phyloP scores from a whole-genome alignment of 1,140 invertebrate species.

The Euglossa dilemma region DNA sequence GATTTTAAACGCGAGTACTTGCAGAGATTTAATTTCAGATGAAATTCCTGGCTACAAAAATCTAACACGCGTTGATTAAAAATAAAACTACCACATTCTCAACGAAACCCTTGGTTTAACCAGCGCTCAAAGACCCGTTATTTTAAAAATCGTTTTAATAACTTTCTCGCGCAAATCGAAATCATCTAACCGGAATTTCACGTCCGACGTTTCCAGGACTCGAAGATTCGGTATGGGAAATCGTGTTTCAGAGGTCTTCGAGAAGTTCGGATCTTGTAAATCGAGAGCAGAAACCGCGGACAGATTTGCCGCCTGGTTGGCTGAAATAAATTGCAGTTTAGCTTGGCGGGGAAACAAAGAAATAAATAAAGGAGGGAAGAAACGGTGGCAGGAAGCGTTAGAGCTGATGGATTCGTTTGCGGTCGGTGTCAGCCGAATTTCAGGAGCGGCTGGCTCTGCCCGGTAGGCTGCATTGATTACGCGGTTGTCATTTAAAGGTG shows the following conservation, averaged over 20 bases:
- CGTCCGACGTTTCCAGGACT: too few relatives aligned
- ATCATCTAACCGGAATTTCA: too few relatives aligned
- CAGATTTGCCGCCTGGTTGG: too few relatives aligned
- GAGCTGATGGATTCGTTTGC: slow-evolving; percentile 27
- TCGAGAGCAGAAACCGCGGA: slow-evolving; percentile 4
- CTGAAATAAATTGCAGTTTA: slow-evolving; percentile 34
- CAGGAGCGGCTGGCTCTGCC: not conserved
- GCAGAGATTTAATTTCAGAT: too few relatives aligned
- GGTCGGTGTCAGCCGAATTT: slow-evolving; percentile 19
- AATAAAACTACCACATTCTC: too few relatives aligned
- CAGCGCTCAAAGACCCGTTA: too few relatives aligned
- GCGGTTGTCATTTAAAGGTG: slow-evolving; percentile 51
- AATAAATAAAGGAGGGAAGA: not conserved
- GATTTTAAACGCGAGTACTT: too few relatives aligned
- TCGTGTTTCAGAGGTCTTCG: slow-evolving; percentile 21
- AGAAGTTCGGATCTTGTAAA: slow-evolving; percentile 4
- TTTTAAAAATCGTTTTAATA: too few relatives aligned
- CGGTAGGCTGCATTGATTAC: slow-evolving; percentile 48
- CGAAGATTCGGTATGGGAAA: not conserved
- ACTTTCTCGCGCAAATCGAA: too few relatives aligned
- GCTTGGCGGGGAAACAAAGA: not conserved
- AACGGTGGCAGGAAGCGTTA: slow-evolving; percentile 6
- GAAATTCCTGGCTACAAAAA: too few relatives aligned
- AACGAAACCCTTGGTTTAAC: too few relatives aligned
- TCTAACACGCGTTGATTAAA: too few relatives aligned